Conservation (phyloP, 2,888 invertebrate species). For the Lordiphosa andalusiaca region DNA sequence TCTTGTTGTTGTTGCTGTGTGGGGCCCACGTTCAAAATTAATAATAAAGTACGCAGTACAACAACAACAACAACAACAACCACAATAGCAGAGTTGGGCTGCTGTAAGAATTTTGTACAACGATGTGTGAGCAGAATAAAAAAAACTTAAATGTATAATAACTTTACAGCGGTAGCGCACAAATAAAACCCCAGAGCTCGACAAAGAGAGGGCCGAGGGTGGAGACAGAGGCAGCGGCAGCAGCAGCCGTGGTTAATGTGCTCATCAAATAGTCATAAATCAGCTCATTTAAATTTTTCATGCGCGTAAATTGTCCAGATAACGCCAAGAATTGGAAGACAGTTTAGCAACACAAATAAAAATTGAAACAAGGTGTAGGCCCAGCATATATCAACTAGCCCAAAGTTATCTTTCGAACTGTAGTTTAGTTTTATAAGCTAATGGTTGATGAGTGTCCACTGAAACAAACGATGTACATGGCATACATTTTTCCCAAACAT, state of each 20-base stretch:
- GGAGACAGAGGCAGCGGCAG: constrained; percentile 6
- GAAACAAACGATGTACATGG: no score
- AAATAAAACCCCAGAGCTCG: background rate
- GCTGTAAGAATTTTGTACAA: constrained; percentile 12
- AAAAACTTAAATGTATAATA: constrained; percentile 44
- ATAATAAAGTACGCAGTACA: constrained; percentile 62
- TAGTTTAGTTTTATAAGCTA: no score
- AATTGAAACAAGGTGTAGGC: constrained; percentile 4
- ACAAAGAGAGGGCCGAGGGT: background rate
- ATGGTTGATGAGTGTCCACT: no score
- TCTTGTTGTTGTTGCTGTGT: constrained; percentile 32
- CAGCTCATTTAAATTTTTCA: constrained; percentile 64
- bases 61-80: constrained; percentile 13
- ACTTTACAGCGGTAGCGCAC: constrained; percentile 33
- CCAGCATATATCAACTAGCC: no score
- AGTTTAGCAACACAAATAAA: constrained; percentile 1
- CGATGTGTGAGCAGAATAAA: background rate
- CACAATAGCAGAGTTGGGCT: constrained; percentile 5
- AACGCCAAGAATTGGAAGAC: constrained; percentile 20
- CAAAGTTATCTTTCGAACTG: no score
- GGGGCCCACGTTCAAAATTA: constrained; percentile 63
- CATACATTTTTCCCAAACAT: no score
- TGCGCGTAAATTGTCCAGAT: constrained; percentile 13
- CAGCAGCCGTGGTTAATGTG: constrained; percentile 38
- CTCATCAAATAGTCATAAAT: constrained; percentile 74